Base-by-base conservation (phyloP, 2,888 invertebrate genomes). In the Lasioglossum villosulum region DNA sequence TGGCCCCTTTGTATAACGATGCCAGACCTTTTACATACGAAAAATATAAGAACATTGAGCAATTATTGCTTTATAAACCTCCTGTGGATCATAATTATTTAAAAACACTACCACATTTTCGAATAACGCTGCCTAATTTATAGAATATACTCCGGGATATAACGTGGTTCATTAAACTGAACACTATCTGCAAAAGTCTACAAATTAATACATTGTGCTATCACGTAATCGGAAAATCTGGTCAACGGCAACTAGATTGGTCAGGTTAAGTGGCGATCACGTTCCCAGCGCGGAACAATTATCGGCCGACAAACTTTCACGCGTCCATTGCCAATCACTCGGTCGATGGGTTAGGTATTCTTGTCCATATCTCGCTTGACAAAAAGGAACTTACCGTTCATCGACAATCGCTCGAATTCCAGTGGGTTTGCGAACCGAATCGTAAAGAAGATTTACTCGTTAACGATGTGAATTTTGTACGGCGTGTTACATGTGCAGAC, bases 391-490 rank as follows among this genome's bases (percentile, higher is more conserved):
- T 4, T 37, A 23, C 5, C 37, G 39, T 39, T 42, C 71, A 76
- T 84, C 76, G 84, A 78, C 74, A 84, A 84, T 83, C 84, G 84
- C 74, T 77, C 77, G 59, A n/a, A 63, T 75, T 56, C n/a, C 78
- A 27, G 52, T 42, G 39, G 48, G 77, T 74, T 70, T 76, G 30
- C 73, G 68, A 71, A 80, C 78, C 71, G 56, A 84, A 84, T 80
- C 66, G 66, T 2, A 23, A 52, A 30, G 45, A 73, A 81, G 68
- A 76, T 82, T 56, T 79, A 74, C 79, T 79, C 73, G 85, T 82
- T 77, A 85, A 78, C 85, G 66, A 80, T 63, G 48, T 56, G 71
- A 76, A 77, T 66, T 37, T 75, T 72, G 78, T 14, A 45, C 3
- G 45, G 16, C 45, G 45, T 19, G 42, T 42, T 14, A 42, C 42